Base-by-base conservation (phyloP, 2,113 vertebrate genomes). In the Embiotoca jacksoni region DNA sequence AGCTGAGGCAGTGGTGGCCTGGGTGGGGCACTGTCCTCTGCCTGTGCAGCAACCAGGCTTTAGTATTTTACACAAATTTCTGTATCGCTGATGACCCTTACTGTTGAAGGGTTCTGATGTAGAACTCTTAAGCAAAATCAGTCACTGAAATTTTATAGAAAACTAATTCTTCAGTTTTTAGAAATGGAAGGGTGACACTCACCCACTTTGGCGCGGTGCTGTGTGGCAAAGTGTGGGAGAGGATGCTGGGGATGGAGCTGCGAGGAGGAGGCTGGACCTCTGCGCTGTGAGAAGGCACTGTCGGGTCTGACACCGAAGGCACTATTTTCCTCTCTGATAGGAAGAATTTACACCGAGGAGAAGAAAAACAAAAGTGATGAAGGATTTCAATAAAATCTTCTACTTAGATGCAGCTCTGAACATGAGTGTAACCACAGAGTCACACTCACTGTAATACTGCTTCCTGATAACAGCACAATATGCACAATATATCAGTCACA, bases 1-100 rank as follows among this genome's bases (percentile, higher is more conserved):
- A 97, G 91, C 39, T 95, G 95, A 23, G 98, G 98, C 47, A 99
- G 95, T 0, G 98, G 98, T 0, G 98, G 98, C 77, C 98, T 94
- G 69, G 98, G 98, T 0, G 98, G 98, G 50, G 97, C 97, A 50
- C 92, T 86, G 0, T 99, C 97, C 81, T 97, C 97, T 85, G 95
- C 91, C 89, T 94, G 86, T 31, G 36, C 32, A 72, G 32, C 1
- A 44, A 65, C 2, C 35, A 50, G 16, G 11, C 33, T 47, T 39
- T 6, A 31, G 3, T 10, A 7, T 65, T 47, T 50, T 49, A 39
- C 23, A 23, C 23, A 23, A 1, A 23, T 23, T 23, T 23, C 23
- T 23, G 23, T 23, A 23, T 23, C 23, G 3, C 32, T 13, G 10
- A 65, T 35, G 7, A 50, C 1, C 15, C 50, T 46, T 46, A 16